Evolutionary conservation across 92 coral and sea anemone genomes (phyloP), one percentile per base, ranked within the genome.

Genomic region (Zoanthus sociatus): DNA sequence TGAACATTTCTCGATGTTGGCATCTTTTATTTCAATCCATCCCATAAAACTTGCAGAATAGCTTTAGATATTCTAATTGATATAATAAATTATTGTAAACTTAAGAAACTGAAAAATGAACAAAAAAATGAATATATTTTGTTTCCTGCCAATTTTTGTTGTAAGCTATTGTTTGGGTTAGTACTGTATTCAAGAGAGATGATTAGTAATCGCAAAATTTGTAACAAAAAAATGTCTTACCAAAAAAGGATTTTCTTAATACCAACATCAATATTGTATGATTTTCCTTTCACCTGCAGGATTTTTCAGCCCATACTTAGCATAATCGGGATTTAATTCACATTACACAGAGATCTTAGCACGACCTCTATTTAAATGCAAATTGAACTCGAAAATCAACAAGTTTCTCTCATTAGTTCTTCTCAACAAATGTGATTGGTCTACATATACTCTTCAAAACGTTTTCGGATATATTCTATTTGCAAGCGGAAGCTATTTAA

Each of bases 321-420:
- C 44, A 68, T 81, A 81, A 81, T 81, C 85, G 73, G 85, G 30
- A 6, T 66, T 81, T 81, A 81, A 81, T 81, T 81, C 85, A 74
- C 73, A 75, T 78, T 21, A 68, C 73, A 60, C 76, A 26, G 20
- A 53, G 46, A 21, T 15, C 74, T 5, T 73, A 61, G 84, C 76
- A 53, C 42, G 85, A 7, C 6, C 26, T 4, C 63, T 20, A 81
- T 81, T 81, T 30, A 81, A 64, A 81, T 81, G 85, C 85, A 81
- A 81, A 81, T 81, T 50, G 44, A 66, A 11, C 75, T 45, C 30
- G 60, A 66, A 44, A 64, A 46, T 81, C 66, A 58, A 16, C 63
- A 66, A 81, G 18, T n/a, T 45, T 58, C 64, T 9, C 58, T 42
- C 44, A 76, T 76, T 63, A 76, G 63, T 42, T 12, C 45, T 77